Evolutionary conservation across 2,113 vertebrate species (phyloP).

Genomic region (Naja naja): DNA sequence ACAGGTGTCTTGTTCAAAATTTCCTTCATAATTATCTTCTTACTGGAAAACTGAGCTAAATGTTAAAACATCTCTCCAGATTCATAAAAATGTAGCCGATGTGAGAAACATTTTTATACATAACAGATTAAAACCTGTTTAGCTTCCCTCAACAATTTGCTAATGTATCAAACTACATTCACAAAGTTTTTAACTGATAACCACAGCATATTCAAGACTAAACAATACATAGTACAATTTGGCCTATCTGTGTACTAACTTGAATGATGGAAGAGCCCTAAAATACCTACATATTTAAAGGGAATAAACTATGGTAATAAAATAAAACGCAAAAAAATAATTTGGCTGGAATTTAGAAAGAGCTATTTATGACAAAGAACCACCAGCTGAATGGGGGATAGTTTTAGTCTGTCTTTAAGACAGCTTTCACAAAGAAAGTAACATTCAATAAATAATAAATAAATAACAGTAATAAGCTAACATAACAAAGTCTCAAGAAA

Average conservation of each 20-base stretch:
- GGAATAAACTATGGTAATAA: neutral
- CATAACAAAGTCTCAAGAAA: neutral
- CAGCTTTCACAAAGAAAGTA: neutral
- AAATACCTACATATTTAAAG: neutral
- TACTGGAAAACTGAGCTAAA: constrained; percentile 73
- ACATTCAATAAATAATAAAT: neutral
- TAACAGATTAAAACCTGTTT: constrained; percentile 66
- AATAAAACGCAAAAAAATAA: neutral
- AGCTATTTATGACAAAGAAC: neutral
- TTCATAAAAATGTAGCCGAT: constrained; percentile 69
- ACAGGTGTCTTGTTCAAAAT: constrained; percentile 62
- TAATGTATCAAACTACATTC: neutral
- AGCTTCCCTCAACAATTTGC: neutral
- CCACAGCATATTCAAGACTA: neutral
- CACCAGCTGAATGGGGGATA: neutral
- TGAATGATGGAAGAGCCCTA: neutral
- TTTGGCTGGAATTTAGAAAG: neutral
- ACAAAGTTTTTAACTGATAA: neutral
- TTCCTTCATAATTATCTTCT: constrained; percentile 71
- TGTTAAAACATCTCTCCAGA: constrained; percentile 76
- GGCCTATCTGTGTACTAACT: neutral
- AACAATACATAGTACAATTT: neutral
- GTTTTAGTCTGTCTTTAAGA: neutral
- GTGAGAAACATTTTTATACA: constrained; percentile 72
- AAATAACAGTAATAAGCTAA: neutral